phyloP scores from a whole-genome alignment of 1,140 invertebrate genomes.

The Drosophila parabipectinata region DNA sequence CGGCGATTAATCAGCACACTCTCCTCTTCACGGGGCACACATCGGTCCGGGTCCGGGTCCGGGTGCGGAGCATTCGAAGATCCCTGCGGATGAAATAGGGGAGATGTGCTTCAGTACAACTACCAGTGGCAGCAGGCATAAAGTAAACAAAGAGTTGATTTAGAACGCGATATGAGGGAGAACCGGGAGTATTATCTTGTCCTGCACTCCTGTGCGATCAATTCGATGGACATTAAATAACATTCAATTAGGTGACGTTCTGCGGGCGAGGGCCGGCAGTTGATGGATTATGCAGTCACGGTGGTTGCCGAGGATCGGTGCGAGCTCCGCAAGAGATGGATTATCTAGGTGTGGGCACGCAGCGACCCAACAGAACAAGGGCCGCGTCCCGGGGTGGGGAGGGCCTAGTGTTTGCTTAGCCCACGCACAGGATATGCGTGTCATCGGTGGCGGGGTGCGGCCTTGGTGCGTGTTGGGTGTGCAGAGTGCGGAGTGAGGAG shows the following conservation, averaged over 20 bases:
- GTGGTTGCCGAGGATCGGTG: constrained; percentile 8
- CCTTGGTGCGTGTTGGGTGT: not conserved
- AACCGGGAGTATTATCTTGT: not conserved
- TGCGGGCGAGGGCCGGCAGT: constrained; percentile 3
- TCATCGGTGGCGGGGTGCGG: constrained; percentile 24
- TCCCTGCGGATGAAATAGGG: constrained; percentile 16
- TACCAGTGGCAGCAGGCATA: not conserved
- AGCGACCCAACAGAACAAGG: not conserved
- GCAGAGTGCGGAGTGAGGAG: no score
- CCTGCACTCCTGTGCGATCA: not conserved
- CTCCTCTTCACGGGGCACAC: not conserved
- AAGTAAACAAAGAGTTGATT: constrained; percentile 10
- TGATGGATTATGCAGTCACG: not conserved
- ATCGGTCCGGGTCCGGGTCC: not conserved
- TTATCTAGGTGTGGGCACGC: constrained; percentile 21
- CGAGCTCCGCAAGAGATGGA: not conserved
- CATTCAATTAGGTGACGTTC: constrained; percentile 11
- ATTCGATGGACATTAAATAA: not conserved
- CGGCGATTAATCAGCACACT: constrained; percentile 10
- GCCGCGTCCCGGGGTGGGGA: constrained; percentile 8
- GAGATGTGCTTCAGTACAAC: not conserved
- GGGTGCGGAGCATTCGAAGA: not conserved
- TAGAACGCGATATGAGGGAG: no score
- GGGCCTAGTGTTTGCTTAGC: not conserved
- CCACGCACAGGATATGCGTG: constrained; percentile 35